Evolutionary conservation across 2,113 vertebrate genomes (phyloP), one percentile per base, ranked within the genome.

Genomic region (Echinops telfairi): DNA sequence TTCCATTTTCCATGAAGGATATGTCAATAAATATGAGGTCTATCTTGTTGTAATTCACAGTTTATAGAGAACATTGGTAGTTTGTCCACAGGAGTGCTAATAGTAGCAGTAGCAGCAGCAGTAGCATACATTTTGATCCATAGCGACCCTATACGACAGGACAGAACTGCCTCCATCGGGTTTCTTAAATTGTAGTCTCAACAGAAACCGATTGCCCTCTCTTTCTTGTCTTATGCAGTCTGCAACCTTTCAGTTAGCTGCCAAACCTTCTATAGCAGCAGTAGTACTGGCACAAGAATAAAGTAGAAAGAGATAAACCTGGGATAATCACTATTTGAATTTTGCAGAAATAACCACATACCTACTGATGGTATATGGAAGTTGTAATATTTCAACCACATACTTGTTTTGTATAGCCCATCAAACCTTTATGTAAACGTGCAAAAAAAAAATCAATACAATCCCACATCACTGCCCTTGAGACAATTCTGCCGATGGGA

Each of bases 351-450:
- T 53, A 23, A 15, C 14, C 60, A 47, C 33, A 70, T 78, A 68
- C 47, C 10, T 53, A 53, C 33, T 78, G n/a, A 78, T 75, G 22
- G 57, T 68, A 36, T 82, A 22, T 76, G n/a, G 62, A 11, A 80
- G 40, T 29, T 64, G 36, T 53, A 47, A 91, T 8, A 58, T 58
- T 92, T 84, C 6, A 80, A 22, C 68, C 6, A 76, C 9, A 60
- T 75, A 73, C 33, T 1, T 75, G 58, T 58, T 66, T 80, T 85
- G 43, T 75, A 47, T 16, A 53, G 47, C 60, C 71, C 36, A 10
- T 80, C 31, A 77, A 86, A 77, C 83, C 19, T 70, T 94, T 66
- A 22, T 43, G 86, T 68, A 53, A 94, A 91, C 47, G 81, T 80
- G 9, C 58, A 16, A 57, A 27, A 62, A 11, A 75, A 15, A 22